Evolutionary conservation across 2,888 invertebrate species (phyloP).

Genomic region (Tenthredo amoena): DNA sequence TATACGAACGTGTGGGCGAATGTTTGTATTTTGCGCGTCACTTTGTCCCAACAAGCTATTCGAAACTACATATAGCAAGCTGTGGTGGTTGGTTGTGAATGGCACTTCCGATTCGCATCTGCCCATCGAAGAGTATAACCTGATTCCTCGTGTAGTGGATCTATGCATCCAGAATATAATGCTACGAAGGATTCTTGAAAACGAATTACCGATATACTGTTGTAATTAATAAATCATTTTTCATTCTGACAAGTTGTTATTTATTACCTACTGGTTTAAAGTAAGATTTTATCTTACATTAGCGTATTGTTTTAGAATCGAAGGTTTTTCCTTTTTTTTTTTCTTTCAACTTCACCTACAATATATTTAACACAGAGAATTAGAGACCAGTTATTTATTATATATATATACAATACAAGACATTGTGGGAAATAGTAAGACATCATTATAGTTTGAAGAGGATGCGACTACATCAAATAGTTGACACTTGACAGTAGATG

Average conservation of each 20-base stretch:
- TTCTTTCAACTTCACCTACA: background rate
- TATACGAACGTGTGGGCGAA: too few relatives aligned
- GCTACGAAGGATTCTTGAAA: background rate
- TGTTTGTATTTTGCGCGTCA: background rate
- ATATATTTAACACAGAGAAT: background rate
- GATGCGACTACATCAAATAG: background rate
- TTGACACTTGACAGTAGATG: background rate
- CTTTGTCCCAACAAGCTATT: background rate
- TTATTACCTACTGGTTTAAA: background rate
- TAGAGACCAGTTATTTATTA: background rate
- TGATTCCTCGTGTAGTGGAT: background rate
- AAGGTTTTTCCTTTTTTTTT: background rate
- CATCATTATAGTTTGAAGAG: background rate
- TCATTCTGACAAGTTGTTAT: slow-evolving; percentile 11
- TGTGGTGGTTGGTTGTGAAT: background rate
- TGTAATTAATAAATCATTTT: slow-evolving; percentile 27
- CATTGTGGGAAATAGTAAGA: background rate
- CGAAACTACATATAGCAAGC: background rate
- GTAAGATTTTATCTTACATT: background rate
- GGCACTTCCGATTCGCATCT: background rate
- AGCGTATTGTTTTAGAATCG: background rate
- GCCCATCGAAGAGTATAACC: background rate
- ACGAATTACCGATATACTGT: background rate
- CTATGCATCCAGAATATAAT: background rate
- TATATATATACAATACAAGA: background rate